phyloP scores from a whole-genome alignment of 2,888 invertebrate species.

The Eutolmus rufibarbis region DNA sequence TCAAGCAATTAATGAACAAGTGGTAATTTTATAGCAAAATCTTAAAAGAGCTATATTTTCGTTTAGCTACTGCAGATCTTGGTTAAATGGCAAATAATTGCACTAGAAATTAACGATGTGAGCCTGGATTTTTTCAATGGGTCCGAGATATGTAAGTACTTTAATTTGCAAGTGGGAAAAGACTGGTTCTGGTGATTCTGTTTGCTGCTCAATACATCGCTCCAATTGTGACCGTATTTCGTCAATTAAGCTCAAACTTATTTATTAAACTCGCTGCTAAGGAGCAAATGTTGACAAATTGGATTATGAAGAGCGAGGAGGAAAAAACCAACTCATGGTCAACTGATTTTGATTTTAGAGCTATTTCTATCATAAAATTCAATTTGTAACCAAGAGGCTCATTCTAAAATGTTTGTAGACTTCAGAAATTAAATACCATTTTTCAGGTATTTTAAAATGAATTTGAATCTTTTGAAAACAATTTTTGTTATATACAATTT shows the following conservation, averaged over 20 bases:
- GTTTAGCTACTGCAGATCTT: not conserved
- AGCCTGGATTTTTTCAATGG: not conserved
- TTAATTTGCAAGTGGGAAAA: constrained; percentile 6
- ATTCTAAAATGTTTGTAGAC: not conserved
- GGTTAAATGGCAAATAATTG: constrained; percentile 4
- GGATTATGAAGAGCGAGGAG: not conserved
- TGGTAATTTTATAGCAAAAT: constrained; percentile 8
- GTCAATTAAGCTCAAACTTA: not conserved
- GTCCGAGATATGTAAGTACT: not conserved
- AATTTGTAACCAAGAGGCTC: not conserved
- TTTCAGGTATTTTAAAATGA: not conserved
- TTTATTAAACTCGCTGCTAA: not conserved
- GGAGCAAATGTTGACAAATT: not conserved
- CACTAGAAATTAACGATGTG: not conserved
- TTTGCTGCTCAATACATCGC: not conserved
- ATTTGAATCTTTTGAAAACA: not conserved
- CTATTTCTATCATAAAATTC: not conserved
- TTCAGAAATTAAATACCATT: not conserved
- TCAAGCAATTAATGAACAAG: not conserved
- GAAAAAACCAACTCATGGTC: not conserved
- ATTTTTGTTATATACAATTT: not conserved
- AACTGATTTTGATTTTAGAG: not conserved
- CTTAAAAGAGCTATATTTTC: not conserved
- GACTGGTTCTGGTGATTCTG: not conserved
- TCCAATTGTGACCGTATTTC: not conserved